Base-by-base conservation (phyloP, 1,140 invertebrate species). In the Hetaerina americana region DNA sequence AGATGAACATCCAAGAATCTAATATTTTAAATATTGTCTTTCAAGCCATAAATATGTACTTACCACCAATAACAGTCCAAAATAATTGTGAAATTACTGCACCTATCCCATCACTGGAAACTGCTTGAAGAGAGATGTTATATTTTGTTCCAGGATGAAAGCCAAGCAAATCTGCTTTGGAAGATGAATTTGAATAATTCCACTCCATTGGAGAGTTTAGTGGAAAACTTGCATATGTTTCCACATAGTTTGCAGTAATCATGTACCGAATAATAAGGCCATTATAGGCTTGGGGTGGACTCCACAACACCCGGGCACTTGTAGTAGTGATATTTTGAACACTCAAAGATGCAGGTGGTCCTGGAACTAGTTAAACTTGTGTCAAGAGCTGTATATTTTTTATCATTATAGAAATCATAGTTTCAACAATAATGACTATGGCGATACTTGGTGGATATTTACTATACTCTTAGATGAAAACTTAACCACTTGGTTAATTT, bases 101-200 rank as follows among this genome's bases (percentile, higher is more conserved):
- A 26, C 91, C 90, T 49, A 83, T 80, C 0, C 85, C 86, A 72
- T 87, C 81, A 66, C 76, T 79, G 74, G 89, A 91, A 2, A 82
- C 80, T 0, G 90, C 90, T 27, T 81, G 81, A 0, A 93, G 84
- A 29, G 86, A 87, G 10, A 93, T 83, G 71, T 87, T 87, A 76
- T 93, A 93, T 18, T 84, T 80, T 0, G 89, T 90, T 6, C 89
- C 90, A 0, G 90, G 89, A 70, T 89, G 85, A 2, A 94, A 78
- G 73, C 86, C 87, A 69, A 83, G 82, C 0, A 92, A 75, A 66
- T 77, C 75, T 25, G 80, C 80, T 70, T 70, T 78, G 26, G 80
- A 79, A 0, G 83, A 79, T 27, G 69, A 74, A 70, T 82, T 84
- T 18, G 81, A 80, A 74, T 82, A 79, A 5, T 81, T 76, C 77